phyloP scores from a whole-genome alignment of 2,888 invertebrate species.

The Dyspetes luteomarginatus region DNA sequence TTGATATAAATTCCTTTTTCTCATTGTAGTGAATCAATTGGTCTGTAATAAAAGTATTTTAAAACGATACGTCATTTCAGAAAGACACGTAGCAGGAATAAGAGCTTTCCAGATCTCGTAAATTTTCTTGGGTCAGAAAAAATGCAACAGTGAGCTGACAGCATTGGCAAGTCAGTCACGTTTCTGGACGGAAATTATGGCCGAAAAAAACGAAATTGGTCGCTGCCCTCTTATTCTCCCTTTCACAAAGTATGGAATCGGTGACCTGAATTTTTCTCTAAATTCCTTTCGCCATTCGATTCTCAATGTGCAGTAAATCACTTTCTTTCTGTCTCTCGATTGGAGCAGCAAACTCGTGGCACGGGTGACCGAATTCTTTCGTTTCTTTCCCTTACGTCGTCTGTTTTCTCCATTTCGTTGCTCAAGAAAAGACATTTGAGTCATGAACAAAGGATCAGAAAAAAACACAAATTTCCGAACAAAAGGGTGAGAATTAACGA shows the following conservation, averaged over 20 bases:
- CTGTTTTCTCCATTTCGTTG: not conserved
- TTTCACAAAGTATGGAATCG: constrained; percentile 34
- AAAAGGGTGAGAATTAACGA: no score
- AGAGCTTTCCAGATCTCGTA: not conserved
- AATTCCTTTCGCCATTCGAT: constrained; percentile 31
- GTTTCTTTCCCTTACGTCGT: not conserved
- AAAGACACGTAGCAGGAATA: not conserved
- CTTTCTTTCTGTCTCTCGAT: not conserved
- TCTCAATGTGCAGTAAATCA: constrained; percentile 9
- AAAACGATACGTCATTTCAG: constrained; percentile 8
- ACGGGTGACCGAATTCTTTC: constrained; percentile 11
- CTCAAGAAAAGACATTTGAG: no score
- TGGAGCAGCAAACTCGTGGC: not conserved
- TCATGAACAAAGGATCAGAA: no score
- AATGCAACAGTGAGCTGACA: not conserved
- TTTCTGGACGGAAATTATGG: constrained; percentile 63
- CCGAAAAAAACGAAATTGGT: constrained; percentile 62
- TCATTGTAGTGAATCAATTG: no score
- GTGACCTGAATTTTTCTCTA: constrained; percentile 23
- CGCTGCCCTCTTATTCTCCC: not conserved
- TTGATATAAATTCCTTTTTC: no score
- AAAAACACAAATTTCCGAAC: no score
- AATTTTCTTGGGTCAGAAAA: not conserved
- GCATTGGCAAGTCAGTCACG: constrained; percentile 63
- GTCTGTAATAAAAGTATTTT: no score